phyloP scores from a whole-genome alignment of 2,113 vertebrate genomes.

The Hoplias malabaricus region DNA sequence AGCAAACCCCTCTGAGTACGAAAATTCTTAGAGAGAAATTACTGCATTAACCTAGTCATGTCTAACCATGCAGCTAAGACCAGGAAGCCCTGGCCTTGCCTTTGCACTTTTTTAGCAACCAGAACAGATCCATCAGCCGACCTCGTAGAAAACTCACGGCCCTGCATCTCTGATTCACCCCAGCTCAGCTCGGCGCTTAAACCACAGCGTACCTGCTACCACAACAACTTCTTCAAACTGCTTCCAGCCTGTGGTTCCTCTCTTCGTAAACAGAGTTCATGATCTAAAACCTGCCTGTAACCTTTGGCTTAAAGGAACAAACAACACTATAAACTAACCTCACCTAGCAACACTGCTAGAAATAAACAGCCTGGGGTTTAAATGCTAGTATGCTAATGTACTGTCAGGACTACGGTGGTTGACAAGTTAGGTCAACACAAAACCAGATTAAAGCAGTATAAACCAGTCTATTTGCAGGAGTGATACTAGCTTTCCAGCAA shows the following conservation, averaged over 20 bases:
- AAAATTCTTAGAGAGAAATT: neutral
- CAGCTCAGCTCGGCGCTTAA: slow-evolving; percentile 33
- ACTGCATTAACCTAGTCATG: too few relatives aligned
- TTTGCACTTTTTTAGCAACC: neutral
- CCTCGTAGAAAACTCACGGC: neutral
- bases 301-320: neutral
- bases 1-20: neutral
- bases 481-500: too few relatives aligned
- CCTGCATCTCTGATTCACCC: neutral
- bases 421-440: too few relatives aligned
- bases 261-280: neutral
- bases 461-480: too few relatives aligned
- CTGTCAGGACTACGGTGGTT: too few relatives aligned
- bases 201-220: slow-evolving; percentile 29
- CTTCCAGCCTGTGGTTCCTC: neutral
- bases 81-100: neutral
- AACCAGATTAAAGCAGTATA: too few relatives aligned
- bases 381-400: too few relatives aligned
- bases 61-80: too few relatives aligned
- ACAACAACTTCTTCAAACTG: slow-evolving; percentile 47
- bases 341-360: too few relatives aligned
- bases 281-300: neutral
- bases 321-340: neutral
- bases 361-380: too few relatives aligned
- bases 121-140: neutral